Conservation (phyloP, 2,888 invertebrate species). For the Caenorhabditis virilis region DNA sequence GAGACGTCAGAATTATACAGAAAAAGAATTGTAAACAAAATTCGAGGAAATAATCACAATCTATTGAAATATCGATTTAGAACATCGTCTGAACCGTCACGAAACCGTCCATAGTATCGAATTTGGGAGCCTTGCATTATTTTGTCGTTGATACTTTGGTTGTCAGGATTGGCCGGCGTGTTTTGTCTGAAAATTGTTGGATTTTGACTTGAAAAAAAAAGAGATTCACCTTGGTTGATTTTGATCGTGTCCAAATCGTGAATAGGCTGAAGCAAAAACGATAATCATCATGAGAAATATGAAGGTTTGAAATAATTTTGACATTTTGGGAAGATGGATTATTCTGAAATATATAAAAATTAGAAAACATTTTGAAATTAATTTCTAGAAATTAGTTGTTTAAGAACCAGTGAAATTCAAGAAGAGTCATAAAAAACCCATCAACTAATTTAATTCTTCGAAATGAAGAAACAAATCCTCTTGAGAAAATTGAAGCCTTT, state of each 20-base stretch:
- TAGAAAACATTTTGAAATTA: not conserved
- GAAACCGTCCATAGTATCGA: constrained; percentile 38
- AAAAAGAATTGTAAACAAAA: not conserved
- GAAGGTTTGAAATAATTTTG: too few relatives aligned
- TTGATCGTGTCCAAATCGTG: constrained; percentile 27
- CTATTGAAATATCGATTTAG: constrained; percentile 43
- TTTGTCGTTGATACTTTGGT: constrained; percentile 30
- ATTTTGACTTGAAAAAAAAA: too few relatives aligned
- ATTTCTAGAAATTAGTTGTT: not conserved
- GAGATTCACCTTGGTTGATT: too few relatives aligned
- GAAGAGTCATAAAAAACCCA: too few relatives aligned
- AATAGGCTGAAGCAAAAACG: constrained; percentile 30
- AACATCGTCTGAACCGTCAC: constrained; percentile 42
- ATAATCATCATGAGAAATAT: too few relatives aligned
- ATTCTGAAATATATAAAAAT: not conserved
- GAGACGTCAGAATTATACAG: too few relatives aligned
- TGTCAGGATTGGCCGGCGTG: too few relatives aligned
- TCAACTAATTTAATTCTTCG: not conserved
- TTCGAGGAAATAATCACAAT: constrained; percentile 5
- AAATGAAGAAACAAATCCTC: not conserved
- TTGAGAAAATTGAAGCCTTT: not conserved
- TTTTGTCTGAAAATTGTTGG: not conserved
- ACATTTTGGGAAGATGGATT: not conserved
- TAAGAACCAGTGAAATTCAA: too few relatives aligned
- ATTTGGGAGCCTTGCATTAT: constrained; percentile 36